Conservation (phyloP, 2,888 invertebrate genomes). For the Geophilus truncorum region DNA sequence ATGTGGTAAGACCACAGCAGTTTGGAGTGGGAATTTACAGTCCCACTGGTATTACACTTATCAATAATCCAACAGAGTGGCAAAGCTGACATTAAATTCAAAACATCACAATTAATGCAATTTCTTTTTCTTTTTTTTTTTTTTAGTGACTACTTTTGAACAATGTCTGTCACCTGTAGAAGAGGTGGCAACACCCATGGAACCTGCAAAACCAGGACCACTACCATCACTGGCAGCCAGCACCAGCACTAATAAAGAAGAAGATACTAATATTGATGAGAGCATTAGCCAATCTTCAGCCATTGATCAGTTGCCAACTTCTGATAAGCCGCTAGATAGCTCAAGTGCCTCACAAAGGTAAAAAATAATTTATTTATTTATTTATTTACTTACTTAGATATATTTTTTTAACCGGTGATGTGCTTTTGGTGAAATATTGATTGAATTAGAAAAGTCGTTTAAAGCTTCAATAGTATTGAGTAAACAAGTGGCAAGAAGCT, state of each 20-base stretch:
- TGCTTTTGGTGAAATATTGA: not conserved
- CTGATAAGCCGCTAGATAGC: not conserved
- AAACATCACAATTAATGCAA: too few relatives aligned
- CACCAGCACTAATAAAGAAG: not conserved
- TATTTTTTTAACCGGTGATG: too few relatives aligned
- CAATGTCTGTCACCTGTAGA: not conserved
- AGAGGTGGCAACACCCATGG: not conserved
- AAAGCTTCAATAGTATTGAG: not conserved
- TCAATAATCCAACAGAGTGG: too few relatives aligned
- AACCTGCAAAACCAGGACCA: not conserved
- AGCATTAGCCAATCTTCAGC: not conserved
- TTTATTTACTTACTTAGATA: not conserved
- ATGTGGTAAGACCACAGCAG: too few relatives aligned
- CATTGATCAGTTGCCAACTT: constrained; percentile 16
- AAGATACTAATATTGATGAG: not conserved
- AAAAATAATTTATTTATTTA: not conserved
- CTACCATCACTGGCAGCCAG: not conserved
- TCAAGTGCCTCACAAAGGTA: constrained; percentile 3
- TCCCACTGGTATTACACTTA: too few relatives aligned
- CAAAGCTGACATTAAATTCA: too few relatives aligned
- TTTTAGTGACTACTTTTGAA: not conserved
- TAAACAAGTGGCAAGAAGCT: not conserved
- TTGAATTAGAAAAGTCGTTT: not conserved
- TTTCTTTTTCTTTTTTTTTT: too few relatives aligned
- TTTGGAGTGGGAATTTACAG: too few relatives aligned